Evolutionary conservation across 2,797 vertebrate species (phyloP).

Genomic region (Propithecus deckenii): DNA sequence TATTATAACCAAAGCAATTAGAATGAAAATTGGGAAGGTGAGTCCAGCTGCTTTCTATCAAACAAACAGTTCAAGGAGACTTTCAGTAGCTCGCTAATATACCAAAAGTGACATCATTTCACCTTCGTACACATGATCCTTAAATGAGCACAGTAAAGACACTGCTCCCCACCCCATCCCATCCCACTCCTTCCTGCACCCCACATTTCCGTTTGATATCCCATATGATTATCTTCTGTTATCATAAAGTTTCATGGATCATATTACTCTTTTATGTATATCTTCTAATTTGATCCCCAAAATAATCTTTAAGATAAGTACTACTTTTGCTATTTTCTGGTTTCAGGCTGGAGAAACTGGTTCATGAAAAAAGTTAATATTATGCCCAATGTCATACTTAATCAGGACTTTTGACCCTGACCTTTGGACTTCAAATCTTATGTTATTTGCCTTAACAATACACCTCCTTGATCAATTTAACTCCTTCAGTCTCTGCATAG

Average conservation of each 20-base stretch:
- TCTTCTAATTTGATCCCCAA: neutral
- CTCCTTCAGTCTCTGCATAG: neutral
- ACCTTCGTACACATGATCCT: neutral
- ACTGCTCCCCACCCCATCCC: accelerated
- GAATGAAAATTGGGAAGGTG: neutral
- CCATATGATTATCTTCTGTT: neutral
- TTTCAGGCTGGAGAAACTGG: neutral
- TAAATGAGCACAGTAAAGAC: neutral
- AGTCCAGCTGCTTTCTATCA: neutral
- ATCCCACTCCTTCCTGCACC: accelerated
- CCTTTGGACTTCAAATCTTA: neutral
- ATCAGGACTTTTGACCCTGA: neutral
- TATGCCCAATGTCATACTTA: neutral
- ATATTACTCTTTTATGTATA: neutral
- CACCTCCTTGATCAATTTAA: neutral
- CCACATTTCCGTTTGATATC: neutral
- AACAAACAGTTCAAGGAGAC: conserved; percentile 14
- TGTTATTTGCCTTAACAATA: neutral
- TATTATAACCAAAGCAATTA: conserved; percentile 39
- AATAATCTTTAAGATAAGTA: neutral
- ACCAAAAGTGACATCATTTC: neutral
- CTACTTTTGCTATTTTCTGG: neutral
- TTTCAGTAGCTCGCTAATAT: neutral
- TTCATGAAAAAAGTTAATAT: neutral
- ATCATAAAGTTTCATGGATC: neutral